phyloP scores from a whole-genome alignment of 2,888 invertebrate genomes.

The Sialis lutaria region DNA sequence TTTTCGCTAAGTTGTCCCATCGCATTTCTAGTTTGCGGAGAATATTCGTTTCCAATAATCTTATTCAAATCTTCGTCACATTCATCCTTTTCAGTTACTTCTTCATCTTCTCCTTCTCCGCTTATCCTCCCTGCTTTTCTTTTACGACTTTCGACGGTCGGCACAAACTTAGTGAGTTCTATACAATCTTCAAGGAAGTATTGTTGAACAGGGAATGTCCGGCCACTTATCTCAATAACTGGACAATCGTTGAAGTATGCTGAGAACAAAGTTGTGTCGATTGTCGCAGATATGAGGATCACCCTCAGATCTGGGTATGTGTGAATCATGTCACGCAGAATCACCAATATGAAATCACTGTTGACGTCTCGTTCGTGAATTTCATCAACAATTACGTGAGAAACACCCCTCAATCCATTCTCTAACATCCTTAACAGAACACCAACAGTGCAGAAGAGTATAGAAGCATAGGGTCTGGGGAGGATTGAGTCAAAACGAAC shows the following conservation, averaged over 20 bases:
- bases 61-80: slow-evolving; percentile 66
- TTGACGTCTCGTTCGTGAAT: slow-evolving; percentile 87
- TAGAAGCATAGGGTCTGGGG: slow-evolving; percentile 84
- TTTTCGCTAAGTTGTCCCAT: slow-evolving; percentile 73
- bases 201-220: slow-evolving; percentile 74
- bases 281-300: slow-evolving; percentile 96
- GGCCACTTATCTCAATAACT: slow-evolving; percentile 78
- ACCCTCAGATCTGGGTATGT: slow-evolving; percentile 81
- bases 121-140: slow-evolving; percentile 35
- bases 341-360: slow-evolving; percentile 83
- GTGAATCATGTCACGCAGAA: slow-evolving; percentile 87
- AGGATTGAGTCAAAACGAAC: slow-evolving; percentile 87
- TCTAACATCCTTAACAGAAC: slow-evolving; percentile 86
- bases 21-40: slow-evolving; percentile 42
- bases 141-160: slow-evolving; percentile 53
- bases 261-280: slow-evolving; percentile 83
- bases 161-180: slow-evolving; percentile 68
- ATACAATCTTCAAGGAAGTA: slow-evolving; percentile 90
- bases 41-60: slow-evolving; percentile 28
- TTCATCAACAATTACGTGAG: slow-evolving; percentile 96
- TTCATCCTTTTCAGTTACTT: slow-evolving; percentile 21
- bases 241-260: slow-evolving; percentile 84
- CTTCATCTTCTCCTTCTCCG: slow-evolving; percentile 39
- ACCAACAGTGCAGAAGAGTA: slow-evolving; percentile 93
- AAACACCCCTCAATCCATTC: slow-evolving; percentile 82